phyloP scores from a whole-genome alignment of 53 echinoderm and acorn worm species.

The Echinometra lucunter region DNA sequence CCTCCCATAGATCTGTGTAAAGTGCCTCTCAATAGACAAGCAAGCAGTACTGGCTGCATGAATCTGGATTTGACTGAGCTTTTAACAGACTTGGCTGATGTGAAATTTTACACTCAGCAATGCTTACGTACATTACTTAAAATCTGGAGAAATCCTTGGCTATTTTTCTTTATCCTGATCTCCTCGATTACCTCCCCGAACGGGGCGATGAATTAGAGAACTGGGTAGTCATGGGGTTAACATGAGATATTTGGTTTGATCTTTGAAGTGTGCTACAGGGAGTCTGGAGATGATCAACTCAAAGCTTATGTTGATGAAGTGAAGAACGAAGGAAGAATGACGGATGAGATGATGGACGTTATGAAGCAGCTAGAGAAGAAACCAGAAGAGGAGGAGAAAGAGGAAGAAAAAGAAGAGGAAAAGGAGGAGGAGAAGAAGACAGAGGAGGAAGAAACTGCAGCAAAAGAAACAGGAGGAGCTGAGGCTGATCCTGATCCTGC shows the following conservation, averaged over 20 bases:
- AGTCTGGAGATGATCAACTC: conserved; percentile 83
- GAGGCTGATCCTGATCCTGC: not conserved
- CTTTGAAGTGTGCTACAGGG: conserved; percentile 84
- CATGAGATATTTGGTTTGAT: not conserved
- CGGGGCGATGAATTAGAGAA: too few relatives aligned
- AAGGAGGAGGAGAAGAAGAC: conserved; percentile 19
- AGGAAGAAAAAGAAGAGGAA: conserved; percentile 23
- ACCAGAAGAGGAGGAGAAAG: conserved; percentile 62
- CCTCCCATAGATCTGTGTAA: too few relatives aligned
- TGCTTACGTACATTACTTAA: too few relatives aligned
- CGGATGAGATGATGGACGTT: conserved; percentile 83
- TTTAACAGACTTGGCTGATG: too few relatives aligned
- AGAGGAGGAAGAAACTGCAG: not conserved
- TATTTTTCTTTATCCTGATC: not conserved
- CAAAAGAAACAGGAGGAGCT: not conserved
- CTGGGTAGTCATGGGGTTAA: not conserved
- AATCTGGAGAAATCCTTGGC: too few relatives aligned
- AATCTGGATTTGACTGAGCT: too few relatives aligned
- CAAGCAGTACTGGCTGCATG: not conserved
- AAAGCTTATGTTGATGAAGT: conserved; percentile 86
- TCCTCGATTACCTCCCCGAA: too few relatives aligned
- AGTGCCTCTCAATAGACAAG: not conserved
- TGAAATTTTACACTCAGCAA: too few relatives aligned
- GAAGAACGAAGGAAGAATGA: conserved; percentile 85
- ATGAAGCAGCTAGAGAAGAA: conserved; percentile 78